Evolutionary conservation across 2,113 vertebrate species (phyloP), one percentile per base, ranked within the genome.

Genomic region (Cyrtonyx montezumae): DNA sequence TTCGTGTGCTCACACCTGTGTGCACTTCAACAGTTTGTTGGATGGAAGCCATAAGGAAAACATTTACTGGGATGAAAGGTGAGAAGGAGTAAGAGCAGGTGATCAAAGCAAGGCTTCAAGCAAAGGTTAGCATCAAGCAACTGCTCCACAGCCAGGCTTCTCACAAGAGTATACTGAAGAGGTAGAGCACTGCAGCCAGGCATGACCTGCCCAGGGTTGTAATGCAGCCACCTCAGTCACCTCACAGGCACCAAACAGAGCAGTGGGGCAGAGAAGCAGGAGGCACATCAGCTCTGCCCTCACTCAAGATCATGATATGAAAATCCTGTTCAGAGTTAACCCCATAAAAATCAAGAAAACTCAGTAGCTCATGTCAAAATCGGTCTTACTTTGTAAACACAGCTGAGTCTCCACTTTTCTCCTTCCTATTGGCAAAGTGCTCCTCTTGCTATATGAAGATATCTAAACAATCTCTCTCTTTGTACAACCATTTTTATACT

Each of bases 311-410:
- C 82, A 84, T 18, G 36, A 71, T 79, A 70, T 70, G 79, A n/a
- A 79, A 91, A 56, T 71, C 36, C 14, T 22, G 11, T 59, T 80
- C 82, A 92, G 68, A 94, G 87, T 55, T 48, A 80, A 48, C 21
- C 56, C 42, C 53, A 48, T 13, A 89, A 89, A 86, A 94, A 90
- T 66, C 80, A 91, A 91, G 84, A 15, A 85, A 83, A 90, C 71
- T 92, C 93, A 93, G 88, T 59, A 81, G 88, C 56, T 91, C 56
- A 30, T 91, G 91, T 93, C 76, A 79, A 88, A 95, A 32, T 70
- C 95, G 96, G 90, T 84, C 48, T 86, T 49, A 48, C 81, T 96
- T 93, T 90, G 91, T 95, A 96, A 97, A 96, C 88, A 95, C 90
- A 96, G 93, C 90, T 88, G 83, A 97, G 61, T 62, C 86, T 96